These are phyloP conservation scores for Embidobia sp. DNA, from an alignment of 2,888 invertebrate species.

Conservation along the genomic window DNA sequence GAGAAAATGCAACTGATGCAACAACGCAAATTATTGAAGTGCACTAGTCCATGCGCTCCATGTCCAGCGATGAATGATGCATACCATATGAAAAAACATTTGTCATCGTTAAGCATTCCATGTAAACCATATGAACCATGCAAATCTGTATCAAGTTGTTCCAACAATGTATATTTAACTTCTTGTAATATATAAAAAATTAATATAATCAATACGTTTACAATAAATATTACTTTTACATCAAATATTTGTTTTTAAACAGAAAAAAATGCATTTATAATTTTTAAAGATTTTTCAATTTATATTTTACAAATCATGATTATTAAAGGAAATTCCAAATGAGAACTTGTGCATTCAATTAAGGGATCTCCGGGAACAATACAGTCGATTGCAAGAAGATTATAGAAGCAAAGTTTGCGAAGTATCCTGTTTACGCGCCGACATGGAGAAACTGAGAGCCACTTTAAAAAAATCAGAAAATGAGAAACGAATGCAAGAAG, in stretches of 20 bases:
- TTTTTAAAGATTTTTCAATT: no score
- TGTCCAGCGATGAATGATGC: constrained; percentile 63
- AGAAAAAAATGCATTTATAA: no score
- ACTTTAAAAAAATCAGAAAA: constrained; percentile 80
- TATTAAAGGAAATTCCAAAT: neutral
- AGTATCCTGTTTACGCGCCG: constrained; percentile 83
- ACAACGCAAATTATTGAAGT: constrained; percentile 78
- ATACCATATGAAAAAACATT: constrained; percentile 62
- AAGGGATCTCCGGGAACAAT: constrained; percentile 82
- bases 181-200: no score
- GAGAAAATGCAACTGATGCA: constrained; percentile 83
- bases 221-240: no score
- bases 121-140: neutral
- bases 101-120: neutral
- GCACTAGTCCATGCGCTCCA: constrained; percentile 76
- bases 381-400: constrained; percentile 85
- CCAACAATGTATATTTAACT: no score
- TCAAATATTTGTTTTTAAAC: no score
- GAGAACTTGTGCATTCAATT: constrained; percentile 79
- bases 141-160: no score
- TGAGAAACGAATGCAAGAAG: constrained; percentile 84
- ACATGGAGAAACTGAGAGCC: constrained; percentile 82
- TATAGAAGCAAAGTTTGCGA: constrained; percentile 87
- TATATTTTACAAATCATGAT: neutral
- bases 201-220: no score